phyloP scores from a whole-genome alignment of 2,113 vertebrate species.

The Notarius lentiginosus region DNA sequence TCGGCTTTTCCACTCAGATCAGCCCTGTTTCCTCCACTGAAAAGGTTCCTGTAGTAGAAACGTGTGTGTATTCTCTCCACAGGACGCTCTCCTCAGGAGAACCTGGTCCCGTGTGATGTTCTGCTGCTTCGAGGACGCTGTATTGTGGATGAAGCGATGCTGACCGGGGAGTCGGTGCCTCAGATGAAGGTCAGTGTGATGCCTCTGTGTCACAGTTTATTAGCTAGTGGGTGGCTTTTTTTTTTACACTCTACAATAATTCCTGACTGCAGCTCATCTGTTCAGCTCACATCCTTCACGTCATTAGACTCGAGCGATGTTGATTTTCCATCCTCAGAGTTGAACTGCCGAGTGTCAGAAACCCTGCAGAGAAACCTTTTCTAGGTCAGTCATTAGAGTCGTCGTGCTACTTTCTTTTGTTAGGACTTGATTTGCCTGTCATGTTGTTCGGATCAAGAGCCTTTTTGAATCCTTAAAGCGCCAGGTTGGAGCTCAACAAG shows the following conservation, averaged over 20 bases:
- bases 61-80: neutral
- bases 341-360: neutral
- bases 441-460: neutral
- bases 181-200: slow-evolving; percentile 87
- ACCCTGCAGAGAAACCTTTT: neutral
- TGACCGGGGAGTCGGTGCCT: slow-evolving; percentile 93
- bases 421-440: neutral
- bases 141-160: slow-evolving; percentile 95
- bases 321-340: neutral
- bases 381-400: neutral
- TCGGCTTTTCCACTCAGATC: neutral
- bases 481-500: neutral
- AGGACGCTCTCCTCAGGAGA: slow-evolving; percentile 93
- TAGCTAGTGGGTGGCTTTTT: neutral
- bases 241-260: neutral
- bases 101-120: slow-evolving; percentile 91
- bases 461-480: neutral
- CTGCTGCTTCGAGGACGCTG: slow-evolving; percentile 88
- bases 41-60: neutral
- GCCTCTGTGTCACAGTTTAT: neutral
- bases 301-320: neutral
- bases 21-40: neutral
- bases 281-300: neutral
- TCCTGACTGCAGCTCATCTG: neutral
- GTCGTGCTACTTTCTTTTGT: neutral